phyloP scores from a whole-genome alignment of 2,797 vertebrate genomes.

The Tadarida brasiliensis region DNA sequence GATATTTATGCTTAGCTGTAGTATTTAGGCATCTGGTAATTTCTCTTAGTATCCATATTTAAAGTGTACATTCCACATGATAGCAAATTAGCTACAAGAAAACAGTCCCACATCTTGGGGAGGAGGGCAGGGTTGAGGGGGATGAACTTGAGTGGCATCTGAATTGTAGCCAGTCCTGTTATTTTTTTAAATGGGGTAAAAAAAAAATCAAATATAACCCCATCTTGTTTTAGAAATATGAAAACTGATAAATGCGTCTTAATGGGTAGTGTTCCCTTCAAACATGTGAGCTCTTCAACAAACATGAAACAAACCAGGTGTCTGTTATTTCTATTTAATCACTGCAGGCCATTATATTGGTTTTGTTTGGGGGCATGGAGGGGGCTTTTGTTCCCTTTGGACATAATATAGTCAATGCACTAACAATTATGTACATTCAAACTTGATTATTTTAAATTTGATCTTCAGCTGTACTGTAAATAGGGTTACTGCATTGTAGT shows the following conservation, averaged over 20 bases:
- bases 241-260: conserved; percentile 83
- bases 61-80: conserved; percentile 88
- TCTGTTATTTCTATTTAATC: conserved; percentile 86
- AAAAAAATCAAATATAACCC: conserved; percentile 81
- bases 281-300: conserved; percentile 85
- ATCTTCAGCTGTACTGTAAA: conserved; percentile 98
- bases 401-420: conserved; percentile 92
- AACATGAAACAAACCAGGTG: conserved; percentile 84
- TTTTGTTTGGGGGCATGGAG: conserved; percentile 62
- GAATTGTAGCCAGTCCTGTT: conserved; percentile 80
- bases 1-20: conserved; percentile 87
- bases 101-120: conserved; percentile 77
- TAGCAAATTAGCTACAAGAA: conserved; percentile 84
- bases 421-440: conserved; percentile 96
- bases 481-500: conserved; percentile 98
- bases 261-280: conserved; percentile 64
- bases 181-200: conserved; percentile 74
- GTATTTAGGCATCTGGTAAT: conserved; percentile 90
- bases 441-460: conserved; percentile 94
- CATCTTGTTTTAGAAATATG: conserved; percentile 82
- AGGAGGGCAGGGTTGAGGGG: background rate
- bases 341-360: conserved; percentile 83
- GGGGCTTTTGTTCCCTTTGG: conserved; percentile 83
- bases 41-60: conserved; percentile 87
- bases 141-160: conserved; percentile 82